These are phyloP conservation scores for Chiroxiphia lanceolata DNA, from an alignment of 2,797 vertebrate genomes.

Conservation along the genomic window DNA sequence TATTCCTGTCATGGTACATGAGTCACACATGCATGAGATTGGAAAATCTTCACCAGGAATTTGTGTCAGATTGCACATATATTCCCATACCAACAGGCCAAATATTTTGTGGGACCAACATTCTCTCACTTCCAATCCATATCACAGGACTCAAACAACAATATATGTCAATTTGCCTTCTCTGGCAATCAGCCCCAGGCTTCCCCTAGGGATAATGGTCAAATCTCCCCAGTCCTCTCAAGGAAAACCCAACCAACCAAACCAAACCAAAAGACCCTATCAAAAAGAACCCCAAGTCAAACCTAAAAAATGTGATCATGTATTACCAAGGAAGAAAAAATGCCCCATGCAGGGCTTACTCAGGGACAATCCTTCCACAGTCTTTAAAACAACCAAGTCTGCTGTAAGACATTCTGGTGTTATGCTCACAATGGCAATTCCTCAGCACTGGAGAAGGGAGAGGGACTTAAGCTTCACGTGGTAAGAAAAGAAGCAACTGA, in stretches of 20 bases:
- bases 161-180: not conserved
- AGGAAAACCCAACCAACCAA: not conserved
- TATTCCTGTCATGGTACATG: not conserved
- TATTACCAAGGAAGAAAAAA: not conserved
- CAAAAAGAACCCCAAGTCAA: not conserved
- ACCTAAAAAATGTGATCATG: not conserved
- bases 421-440: not conserved
- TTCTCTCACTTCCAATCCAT: not conserved
- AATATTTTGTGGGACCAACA: not conserved
- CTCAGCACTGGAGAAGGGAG: accelerated
- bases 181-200: not conserved
- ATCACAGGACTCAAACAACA: not conserved
- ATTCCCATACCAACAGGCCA: not conserved
- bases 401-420: not conserved
- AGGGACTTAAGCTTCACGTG: not conserved
- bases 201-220: not conserved
- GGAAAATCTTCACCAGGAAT: not conserved
- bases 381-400: not conserved
- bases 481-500: not conserved
- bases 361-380: not conserved
- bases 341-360: not conserved
- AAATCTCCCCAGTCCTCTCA: not conserved
- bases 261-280: accelerated
- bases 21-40: not conserved
- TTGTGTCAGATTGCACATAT: not conserved